Evolutionary conservation across 2,797 vertebrate genomes (phyloP), one percentile per base, ranked within the genome.

Genomic region (Myotis pilosus): DNA sequence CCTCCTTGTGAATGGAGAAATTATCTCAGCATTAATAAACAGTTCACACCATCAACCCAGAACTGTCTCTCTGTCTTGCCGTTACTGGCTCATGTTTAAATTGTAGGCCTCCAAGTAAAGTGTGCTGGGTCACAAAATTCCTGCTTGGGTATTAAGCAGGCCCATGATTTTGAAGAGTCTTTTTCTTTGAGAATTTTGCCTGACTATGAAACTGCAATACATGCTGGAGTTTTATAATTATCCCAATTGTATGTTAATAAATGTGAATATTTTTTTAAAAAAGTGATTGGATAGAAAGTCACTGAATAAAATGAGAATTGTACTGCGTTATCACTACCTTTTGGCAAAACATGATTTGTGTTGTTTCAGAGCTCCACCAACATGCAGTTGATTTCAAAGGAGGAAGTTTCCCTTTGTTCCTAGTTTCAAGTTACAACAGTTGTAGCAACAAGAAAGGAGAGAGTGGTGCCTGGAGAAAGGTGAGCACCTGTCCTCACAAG

Each of bases 401-500:
- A 94, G 99, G 99, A 93, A 98, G 97, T 86, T 99, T 99, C 97
- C 98, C 99, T 66, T 97, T 99, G 91, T 98, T 99, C 0, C 94
- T 98, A 85, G 98, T 99, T 89, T 98, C 99, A 0, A 98, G 97
- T 95, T 99, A 98, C 60, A 99, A 98, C 97, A 98, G 97, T 80
- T 98, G 97, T 23, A 94, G 97, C 25, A 99, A 99, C 95, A 99
- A 99, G 96, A 99, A 98, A 89, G 97, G 98, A 19, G 99, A 99
- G 79, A 97, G 97, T 69, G 92, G 98, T 87, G 98, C 98, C 93
- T 98, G 99, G 99, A 99, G 99, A 97, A 99, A 99, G 97, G 99
- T 99, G 97, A 99, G 98, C 98, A 99, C 99, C 93, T 99, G 99
- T 97, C 99, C 99, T 47, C 98, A 99, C 28, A 99, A 99, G 98